Evolutionary conservation across 2,888 invertebrate genomes (phyloP), one percentile per base, ranked within the genome.

Genomic region (Oscheius myriophilus): DNA sequence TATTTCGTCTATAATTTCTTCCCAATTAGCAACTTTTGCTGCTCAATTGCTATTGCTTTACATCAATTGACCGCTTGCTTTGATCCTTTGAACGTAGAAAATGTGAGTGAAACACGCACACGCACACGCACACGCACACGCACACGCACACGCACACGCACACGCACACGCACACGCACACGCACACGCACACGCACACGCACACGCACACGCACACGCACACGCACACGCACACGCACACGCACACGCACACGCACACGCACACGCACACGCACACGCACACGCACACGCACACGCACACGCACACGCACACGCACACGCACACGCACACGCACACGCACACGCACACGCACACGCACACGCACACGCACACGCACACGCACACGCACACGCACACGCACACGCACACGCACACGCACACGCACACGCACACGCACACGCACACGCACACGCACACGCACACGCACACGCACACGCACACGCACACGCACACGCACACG

Each of bases 1-100:
- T 58, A 58, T 43, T 58, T 58, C 25, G 14, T 58, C 21, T 58
- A 58, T 45, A 58, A 58, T 21, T 58, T 42, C 23, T 58, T 58
- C 43, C 58, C 58, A 16, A 45, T 58, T 12, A 43, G 43, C 42
- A 58, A 42, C 42, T 58, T 58, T 42, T 16, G 42, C 25, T 58
- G 58, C n/a, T 58, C 58, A 21, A 58, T 25, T 23, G 58, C 58
- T 7, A 58, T 58, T 23, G 58, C 58, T 25, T 23, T 58, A 3
- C 58, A 58, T 58, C 58, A 58, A 43, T 23, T 42, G 23, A 58
- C 58, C 7, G 58, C 58, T 12, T 42, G 42, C n/a, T 58, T 43
- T 26, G 43, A 18, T 6, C 58, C 58, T 4, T 14, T 58, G 9
- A 18, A 42, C 14, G 58, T 58, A 23, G 58, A 58, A 25, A 43